phyloP scores from a whole-genome alignment of 2,797 vertebrate genomes.

The Eptatretus atami region DNA sequence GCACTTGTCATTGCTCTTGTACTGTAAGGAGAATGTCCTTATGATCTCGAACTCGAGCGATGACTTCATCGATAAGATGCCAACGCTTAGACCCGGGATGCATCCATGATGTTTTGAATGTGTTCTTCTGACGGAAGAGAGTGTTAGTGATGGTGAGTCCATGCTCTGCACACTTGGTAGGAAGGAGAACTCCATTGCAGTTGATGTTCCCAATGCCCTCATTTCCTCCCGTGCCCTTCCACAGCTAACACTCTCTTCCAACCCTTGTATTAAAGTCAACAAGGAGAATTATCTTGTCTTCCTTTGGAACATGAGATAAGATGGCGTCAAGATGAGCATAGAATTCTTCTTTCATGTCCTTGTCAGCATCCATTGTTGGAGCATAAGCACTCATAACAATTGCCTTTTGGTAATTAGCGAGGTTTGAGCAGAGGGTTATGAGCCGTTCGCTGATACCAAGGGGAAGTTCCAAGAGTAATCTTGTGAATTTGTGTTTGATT shows the following conservation, averaged over 20 bases:
- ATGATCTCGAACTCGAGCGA: neutral
- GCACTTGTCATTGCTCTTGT: neutral
- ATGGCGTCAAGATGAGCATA: neutral
- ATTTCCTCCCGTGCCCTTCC: neutral
- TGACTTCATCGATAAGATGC: neutral
- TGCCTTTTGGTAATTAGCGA: neutral
- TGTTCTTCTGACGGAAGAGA: neutral
- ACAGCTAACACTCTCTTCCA: neutral
- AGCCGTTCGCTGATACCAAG: neutral
- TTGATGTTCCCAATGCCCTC: neutral
- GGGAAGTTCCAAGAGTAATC: neutral
- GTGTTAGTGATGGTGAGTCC: neutral
- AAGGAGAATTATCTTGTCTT: neutral
- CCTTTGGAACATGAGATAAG: neutral
- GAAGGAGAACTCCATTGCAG: constrained; percentile 1
- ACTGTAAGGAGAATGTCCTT: neutral
- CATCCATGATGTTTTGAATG: constrained; percentile 3
- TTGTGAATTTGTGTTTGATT: neutral
- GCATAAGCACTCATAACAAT: neutral
- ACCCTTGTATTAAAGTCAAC: neutral
- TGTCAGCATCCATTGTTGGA: neutral
- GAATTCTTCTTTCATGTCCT: neutral
- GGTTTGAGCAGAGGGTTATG: neutral
- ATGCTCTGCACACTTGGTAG: neutral
- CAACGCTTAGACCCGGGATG: neutral